Conservation (phyloP, 2,113 vertebrate genomes). For the Perca schrenkii region DNA sequence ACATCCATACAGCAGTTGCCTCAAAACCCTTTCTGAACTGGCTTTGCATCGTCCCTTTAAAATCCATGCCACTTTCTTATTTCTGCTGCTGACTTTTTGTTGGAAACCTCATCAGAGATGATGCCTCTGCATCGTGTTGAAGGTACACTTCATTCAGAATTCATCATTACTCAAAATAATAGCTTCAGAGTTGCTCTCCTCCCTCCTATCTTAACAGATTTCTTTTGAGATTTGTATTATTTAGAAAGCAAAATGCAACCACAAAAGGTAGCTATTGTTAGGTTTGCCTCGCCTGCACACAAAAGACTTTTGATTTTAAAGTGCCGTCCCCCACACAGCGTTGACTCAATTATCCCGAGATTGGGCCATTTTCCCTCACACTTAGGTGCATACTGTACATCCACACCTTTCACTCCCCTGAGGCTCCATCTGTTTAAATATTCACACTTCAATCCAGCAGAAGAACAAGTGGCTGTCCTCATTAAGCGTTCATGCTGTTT, state of each 20-base stretch:
- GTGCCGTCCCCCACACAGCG: not conserved
- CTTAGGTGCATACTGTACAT: slow-evolving; percentile 13
- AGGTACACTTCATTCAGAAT: slow-evolving; percentile 44
- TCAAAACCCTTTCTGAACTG: slow-evolving; percentile 17
- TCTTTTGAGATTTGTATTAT: slow-evolving; percentile 53
- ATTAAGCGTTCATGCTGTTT: slow-evolving; percentile 13
- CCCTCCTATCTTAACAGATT: slow-evolving; percentile 40
- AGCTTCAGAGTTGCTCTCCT: slow-evolving; percentile 37
- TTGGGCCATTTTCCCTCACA: slow-evolving; percentile 37
- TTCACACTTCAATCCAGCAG: slow-evolving; percentile 8
- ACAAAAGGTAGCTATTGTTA: slow-evolving; percentile 22
- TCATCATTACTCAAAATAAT: slow-evolving; percentile 32
- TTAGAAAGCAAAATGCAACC: slow-evolving; percentile 40
- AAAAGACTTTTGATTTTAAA: slow-evolving; percentile 43
- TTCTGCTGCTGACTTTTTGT: slow-evolving; percentile 29
- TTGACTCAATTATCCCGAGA: slow-evolving; percentile 44
- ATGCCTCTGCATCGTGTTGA: slow-evolving; percentile 30
- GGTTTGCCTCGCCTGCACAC: slow-evolving; percentile 22
- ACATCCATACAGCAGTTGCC: slow-evolving; percentile 12
- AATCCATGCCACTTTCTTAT: slow-evolving; percentile 14
- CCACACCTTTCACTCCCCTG: not conserved
- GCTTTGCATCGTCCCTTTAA: slow-evolving; percentile 36
- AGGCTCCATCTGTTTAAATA: slow-evolving; percentile 14
- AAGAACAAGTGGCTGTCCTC: slow-evolving; percentile 12
- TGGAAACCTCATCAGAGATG: slow-evolving; percentile 27